Evolutionary conservation across 2,888 invertebrate genomes (phyloP), one percentile per base, ranked within the genome.

Genomic region (Plagiodera versicolora): DNA sequence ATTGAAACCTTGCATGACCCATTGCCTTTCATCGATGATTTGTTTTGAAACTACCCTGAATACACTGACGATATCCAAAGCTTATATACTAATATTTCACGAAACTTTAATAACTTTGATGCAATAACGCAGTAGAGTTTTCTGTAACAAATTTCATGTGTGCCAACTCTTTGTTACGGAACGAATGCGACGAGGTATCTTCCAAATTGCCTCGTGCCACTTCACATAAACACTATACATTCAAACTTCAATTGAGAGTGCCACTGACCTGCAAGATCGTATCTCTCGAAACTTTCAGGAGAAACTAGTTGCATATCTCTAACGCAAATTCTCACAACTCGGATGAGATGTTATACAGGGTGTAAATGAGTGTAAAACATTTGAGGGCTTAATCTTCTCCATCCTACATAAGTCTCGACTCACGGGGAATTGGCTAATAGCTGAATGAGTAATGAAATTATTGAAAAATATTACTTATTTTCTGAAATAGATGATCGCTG

Each of bases 231-330:
- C 39, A 39, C 39, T 39, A 14, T 14, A 39, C 39, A n/a, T 10
- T 3, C 39, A 4, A 39, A 39, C 39, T 39, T 14, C 39, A 39
- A 39, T 39, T 39, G 14, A 14, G 14, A n/a, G 39, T 39, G 39
- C 39, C 39, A n/a, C 39, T 39, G 39, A 39, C 39, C 39, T 39
- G 39, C 39, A n/a, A 39, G 14, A 39, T 39, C 39, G 39, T 39
- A 4, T 39, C 39, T 3, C 11, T n/a, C 2, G 39, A 39, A 14
- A 39, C 39, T 39, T 39, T 3, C n/a, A 39, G 39, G 39, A 39
- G 39, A 14, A 14, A 14, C 39, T 8, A n/a, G 14, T n/a, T 39
- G n/a, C 14, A n/a, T 11, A 11, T 39, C 39, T 39, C 14, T 4
- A 39, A 39, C 39, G 14, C n/a, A 39, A 39, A 39, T 39, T 39